A percentile compares a stretch with the other conserved stretches of the same genome.
Conservation (phyloP, 2,888 invertebrate species). For the Papilio protenor region DNA sequence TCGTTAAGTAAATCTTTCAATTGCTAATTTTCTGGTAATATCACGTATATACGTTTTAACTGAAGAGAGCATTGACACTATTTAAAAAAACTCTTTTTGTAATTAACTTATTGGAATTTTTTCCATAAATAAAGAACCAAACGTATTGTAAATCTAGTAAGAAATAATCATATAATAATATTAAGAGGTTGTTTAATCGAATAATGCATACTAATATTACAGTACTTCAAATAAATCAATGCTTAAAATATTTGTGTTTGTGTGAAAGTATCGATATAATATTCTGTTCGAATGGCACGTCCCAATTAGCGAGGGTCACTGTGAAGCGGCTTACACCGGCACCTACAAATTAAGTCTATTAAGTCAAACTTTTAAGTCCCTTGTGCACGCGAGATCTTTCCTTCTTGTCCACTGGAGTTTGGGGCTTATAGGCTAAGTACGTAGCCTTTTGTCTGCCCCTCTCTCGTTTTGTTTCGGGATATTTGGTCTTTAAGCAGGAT, state of each 20-base stretch:
- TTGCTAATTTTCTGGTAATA: neutral
- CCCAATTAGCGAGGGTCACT: slow-evolving; percentile 71
- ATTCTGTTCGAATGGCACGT: slow-evolving; percentile 53
- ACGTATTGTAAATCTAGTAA: neutral
- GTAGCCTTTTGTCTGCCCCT: slow-evolving; percentile 69
- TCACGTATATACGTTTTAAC: neutral
- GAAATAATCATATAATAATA: neutral
- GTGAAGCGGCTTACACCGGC: slow-evolving; percentile 75
- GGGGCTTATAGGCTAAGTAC: slow-evolving; percentile 81
- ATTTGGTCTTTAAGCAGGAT: slow-evolving; percentile 67
- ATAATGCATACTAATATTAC: neutral
- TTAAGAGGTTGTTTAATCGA: neutral
- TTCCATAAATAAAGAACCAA: neutral
- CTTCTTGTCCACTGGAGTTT: slow-evolving; percentile 78
- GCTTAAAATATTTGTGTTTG: neutral
- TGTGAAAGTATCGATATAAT: slow-evolving; percentile 57
- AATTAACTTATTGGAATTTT: neutral
- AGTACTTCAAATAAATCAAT: neutral
- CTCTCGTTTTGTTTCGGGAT: slow-evolving; percentile 74
- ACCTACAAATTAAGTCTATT: slow-evolving; percentile 84
- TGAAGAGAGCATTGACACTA: neutral
- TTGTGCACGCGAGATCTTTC: slow-evolving; percentile 78
- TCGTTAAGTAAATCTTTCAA: neutral
- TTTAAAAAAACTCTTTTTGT: neutral
- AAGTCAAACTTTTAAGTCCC: slow-evolving; percentile 83